These are phyloP conservation scores for Eptatretus burgeri DNA, from an alignment of 2,113 vertebrate genomes.

Conservation along the genomic window DNA sequence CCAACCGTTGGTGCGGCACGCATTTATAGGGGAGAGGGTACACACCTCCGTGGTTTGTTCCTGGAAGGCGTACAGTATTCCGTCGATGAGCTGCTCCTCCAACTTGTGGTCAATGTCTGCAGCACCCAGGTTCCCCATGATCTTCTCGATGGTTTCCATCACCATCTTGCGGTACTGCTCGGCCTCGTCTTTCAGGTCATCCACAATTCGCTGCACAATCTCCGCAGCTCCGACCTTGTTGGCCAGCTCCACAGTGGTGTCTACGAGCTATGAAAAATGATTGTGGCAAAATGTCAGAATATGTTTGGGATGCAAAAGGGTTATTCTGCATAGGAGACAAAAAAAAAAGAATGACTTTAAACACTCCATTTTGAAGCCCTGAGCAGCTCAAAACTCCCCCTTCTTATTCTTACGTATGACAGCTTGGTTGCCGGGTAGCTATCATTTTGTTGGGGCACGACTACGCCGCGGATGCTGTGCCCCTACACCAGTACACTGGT, in stretches of 20 bases:
- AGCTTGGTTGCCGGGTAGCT: too few species aligned
- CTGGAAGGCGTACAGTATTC: constrained; percentile 88
- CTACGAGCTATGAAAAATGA: constrained; percentile 37
- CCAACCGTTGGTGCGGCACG: too few species aligned
- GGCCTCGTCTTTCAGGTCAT: constrained; percentile 89
- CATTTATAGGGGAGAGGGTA: too few species aligned
- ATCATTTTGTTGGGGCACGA: too few species aligned
- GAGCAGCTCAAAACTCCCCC: too few species aligned
- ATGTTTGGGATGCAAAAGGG: not conserved
- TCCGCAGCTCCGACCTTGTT: constrained; percentile 96
- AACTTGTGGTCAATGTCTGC: constrained; percentile 96
- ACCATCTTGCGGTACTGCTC: constrained; percentile 99
- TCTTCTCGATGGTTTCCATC: constrained; percentile 98
- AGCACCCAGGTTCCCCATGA: constrained; percentile 88
- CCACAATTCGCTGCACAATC: constrained; percentile 89
- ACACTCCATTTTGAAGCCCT: too few species aligned
- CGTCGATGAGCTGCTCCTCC: constrained; percentile 89
- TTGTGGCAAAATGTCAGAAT: not conserved
- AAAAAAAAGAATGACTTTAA: too few species aligned
- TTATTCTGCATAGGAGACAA: too few species aligned
- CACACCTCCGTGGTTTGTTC: constrained; percentile 85
- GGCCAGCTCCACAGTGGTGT: constrained; percentile 88
- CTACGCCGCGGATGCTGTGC: too few species aligned
- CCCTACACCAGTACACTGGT: too few species aligned
- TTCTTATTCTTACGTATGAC: too few species aligned